Evolutionary conservation across 2,113 vertebrate genomes (phyloP).

Genomic region (Nerophis lumbriciformis): DNA sequence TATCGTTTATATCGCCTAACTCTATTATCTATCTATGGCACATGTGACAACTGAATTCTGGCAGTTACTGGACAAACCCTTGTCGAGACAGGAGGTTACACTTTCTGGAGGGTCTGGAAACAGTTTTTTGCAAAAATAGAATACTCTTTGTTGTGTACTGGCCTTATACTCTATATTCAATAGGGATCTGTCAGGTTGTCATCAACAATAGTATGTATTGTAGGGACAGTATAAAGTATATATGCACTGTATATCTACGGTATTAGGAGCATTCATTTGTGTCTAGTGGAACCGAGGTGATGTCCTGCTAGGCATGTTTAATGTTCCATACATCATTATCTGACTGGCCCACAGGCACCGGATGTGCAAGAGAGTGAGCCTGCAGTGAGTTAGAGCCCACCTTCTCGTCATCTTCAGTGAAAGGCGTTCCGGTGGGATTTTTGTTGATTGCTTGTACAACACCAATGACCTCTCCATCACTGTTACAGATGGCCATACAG

Average conservation of each 20-base stretch:
- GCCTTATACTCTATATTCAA: no score
- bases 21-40: not conserved
- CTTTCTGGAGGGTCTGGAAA: no score
- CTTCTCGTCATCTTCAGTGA: conserved; percentile 77
- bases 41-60: conserved; percentile 35
- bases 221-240: no score
- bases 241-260: not conserved
- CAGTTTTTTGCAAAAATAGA: no score
- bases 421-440: conserved; percentile 67
- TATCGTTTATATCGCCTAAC: no score
- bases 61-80: conserved; percentile 56
- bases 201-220: conserved; percentile 4
- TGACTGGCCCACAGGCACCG: not conserved
- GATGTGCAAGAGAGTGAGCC: not conserved
- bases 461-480: conserved; percentile 74
- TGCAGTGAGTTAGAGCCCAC: conserved; percentile 39
- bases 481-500: conserved; percentile 76
- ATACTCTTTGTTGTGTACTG: no score
- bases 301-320: conserved; percentile 29
- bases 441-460: conserved; percentile 78
- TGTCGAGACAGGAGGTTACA: not conserved
- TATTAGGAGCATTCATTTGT: conserved; percentile 6
- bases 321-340: conserved; percentile 9
- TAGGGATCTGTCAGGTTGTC: no score
- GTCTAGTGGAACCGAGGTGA: conserved; percentile 15